Evolutionary conservation across 2,113 vertebrate genomes (phyloP), one percentile per base, ranked within the genome.

Genomic region (Poicephalus meyeri): DNA sequence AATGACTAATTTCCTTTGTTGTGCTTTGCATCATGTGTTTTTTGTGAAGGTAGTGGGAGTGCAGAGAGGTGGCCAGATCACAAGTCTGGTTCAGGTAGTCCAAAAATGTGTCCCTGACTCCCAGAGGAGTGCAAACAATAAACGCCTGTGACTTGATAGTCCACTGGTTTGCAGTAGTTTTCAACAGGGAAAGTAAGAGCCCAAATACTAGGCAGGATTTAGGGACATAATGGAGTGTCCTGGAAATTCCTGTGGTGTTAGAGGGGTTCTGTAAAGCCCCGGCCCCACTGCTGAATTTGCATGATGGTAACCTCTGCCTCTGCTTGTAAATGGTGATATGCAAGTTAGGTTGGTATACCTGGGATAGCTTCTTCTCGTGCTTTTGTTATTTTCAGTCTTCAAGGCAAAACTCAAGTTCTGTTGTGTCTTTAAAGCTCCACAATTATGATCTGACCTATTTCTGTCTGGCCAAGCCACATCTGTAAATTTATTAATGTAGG

Each of bases 41-140:
- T 41, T 29, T 85, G 39, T 66, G 44, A 44, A 88, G 47, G 25
- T 12, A 17, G 10, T n/a, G 41, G 37, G 37, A 70, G 31, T 1
- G 4, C 0, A 0, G 44, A 29, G 58, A 19, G 14, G 29, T 25
- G 29, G 3, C 37, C 4, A 5, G 16, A 21, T 56, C 13, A 13
- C 15, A 24, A 2, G n/a, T 66, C 41, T 15, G 6, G 7, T 39
- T 25, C 18, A 63, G 31, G 12, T 47, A 7, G 39, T 79, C n/a
- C 17, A 39, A 35, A 89, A 81, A 19, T 14, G 19, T 39, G 2
- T 53, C 23, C 21, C 24, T 39, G 60, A 12, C 28, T 77, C n/a
- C 31, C 58, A 42, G 68, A 84, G 61, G 39, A 37, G 13, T 5
- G 1, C 9, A 37, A 18, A 35, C 28, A 55, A 42, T 2, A 19